Conservation (phyloP, 1,140 invertebrate species). For the Drosophila lini region DNA sequence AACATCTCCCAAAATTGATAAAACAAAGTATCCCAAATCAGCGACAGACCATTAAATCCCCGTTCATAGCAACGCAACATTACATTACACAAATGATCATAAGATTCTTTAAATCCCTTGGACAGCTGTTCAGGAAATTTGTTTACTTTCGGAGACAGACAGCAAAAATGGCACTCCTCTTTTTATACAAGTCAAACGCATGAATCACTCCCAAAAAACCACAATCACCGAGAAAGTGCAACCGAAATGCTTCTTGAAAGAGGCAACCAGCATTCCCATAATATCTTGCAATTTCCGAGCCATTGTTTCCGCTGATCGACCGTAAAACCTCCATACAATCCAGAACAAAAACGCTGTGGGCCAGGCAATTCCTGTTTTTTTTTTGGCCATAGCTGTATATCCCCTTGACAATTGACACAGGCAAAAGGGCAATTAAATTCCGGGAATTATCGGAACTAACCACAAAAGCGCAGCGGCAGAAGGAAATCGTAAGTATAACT, state of each 20-base stretch:
- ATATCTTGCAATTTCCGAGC: constrained; percentile 47
- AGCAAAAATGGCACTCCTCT: constrained; percentile 20
- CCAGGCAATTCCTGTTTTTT: constrained; percentile 35
- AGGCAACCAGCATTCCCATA: constrained; percentile 31
- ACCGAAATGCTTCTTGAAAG: constrained; percentile 15
- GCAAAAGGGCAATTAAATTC: constrained; percentile 77
- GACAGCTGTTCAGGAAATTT: constrained; percentile 28
- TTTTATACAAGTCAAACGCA: constrained; percentile 18
- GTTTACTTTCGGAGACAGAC: constrained; percentile 7
- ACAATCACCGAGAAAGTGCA: constrained; percentile 20
- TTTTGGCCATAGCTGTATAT: constrained; percentile 5
- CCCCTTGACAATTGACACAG: constrained; percentile 43
- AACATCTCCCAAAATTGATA: background rate
- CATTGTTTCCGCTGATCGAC: constrained; percentile 60
- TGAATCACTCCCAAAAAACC: constrained; percentile 37
- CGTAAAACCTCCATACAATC: constrained; percentile 57
- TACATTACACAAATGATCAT: constrained; percentile 8
- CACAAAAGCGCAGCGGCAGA: constrained; percentile 66
- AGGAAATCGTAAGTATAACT: constrained; percentile 61
- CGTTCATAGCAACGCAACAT: background rate
- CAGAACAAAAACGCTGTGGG: constrained; percentile 64
- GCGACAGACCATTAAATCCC: background rate
- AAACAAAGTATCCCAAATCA: background rate
- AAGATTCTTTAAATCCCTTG: background rate
- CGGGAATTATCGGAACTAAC: constrained; percentile 57